Conservation (phyloP, 2,113 vertebrate genomes). For the Sapayoa aenigma region DNA sequence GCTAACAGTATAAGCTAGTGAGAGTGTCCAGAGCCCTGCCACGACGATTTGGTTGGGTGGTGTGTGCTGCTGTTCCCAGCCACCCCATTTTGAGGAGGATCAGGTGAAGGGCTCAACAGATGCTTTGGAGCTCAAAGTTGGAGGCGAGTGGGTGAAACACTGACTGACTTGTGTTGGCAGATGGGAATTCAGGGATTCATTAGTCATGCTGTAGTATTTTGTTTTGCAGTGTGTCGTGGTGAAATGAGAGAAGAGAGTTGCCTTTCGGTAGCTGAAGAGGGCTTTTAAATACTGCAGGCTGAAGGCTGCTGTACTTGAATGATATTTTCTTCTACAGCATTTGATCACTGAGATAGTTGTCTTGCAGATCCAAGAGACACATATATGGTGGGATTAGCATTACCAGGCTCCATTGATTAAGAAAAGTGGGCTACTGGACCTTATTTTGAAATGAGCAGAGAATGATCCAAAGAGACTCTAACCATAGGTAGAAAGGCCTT, state of each 20-base stretch:
- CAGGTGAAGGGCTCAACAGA: not conserved
- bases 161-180: slow-evolving; percentile 41
- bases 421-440: not conserved
- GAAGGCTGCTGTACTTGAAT: not conserved
- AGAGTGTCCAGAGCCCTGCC: not conserved
- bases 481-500: not conserved
- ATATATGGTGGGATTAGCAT: not conserved
- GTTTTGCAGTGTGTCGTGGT: not conserved
- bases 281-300: not conserved
- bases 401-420: not conserved
- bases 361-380: not conserved
- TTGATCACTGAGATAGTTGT: not conserved
- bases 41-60: not conserved
- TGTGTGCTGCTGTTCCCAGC: not conserved
- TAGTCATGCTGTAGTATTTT: slow-evolving; percentile 48
- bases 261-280: not conserved
- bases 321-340: not conserved
- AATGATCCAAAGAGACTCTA: not conserved
- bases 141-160: not conserved
- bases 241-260: not conserved
- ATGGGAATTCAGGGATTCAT: slow-evolving; percentile 35
- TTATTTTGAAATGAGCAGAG: not conserved
- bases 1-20: not conserved
- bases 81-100: not conserved
- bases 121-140: accelerated